A percentile compares a stretch with the other conserved stretches of the same genome.
Conservation (phyloP, 2,113 vertebrate species). For the Syrrhaptes paradoxus region DNA sequence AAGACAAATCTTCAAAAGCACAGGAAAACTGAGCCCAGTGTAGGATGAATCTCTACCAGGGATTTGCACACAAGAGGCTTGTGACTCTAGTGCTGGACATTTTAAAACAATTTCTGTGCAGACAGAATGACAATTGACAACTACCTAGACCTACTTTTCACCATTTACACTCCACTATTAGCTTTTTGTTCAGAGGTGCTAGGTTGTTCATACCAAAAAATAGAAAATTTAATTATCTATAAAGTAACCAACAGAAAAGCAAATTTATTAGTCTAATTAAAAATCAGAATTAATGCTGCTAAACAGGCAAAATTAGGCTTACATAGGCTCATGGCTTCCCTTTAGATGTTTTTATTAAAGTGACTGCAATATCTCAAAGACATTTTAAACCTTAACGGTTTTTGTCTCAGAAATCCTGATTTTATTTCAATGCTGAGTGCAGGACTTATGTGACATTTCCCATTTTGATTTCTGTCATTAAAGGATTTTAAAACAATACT, state of each 20-base stretch:
- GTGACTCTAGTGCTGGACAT: neutral
- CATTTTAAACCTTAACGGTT: neutral
- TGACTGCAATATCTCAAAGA: neutral
- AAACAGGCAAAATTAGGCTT: neutral
- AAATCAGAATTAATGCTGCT: neutral
- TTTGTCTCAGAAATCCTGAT: neutral
- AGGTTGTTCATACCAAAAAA: neutral
- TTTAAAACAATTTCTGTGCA: neutral
- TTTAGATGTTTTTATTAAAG: neutral
- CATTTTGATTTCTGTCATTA: constrained; percentile 26
- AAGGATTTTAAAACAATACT: constrained; percentile 29
- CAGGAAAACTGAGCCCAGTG: neutral
- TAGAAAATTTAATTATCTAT: neutral
- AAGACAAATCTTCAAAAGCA: neutral
- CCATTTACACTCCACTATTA: neutral
- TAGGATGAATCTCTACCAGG: neutral
- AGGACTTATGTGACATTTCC: neutral
- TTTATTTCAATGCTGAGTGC: neutral
- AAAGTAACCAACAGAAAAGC: neutral
- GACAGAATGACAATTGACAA: neutral
- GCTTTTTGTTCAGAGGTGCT: neutral
- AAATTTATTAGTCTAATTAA: neutral
- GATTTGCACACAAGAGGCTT: neutral
- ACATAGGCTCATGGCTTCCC: neutral
- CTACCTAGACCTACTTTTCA: neutral